Evolutionary conservation across 2,113 vertebrate species (phyloP), one percentile per base, ranked within the genome.

Genomic region (Leucoraja erinaceus): DNA sequence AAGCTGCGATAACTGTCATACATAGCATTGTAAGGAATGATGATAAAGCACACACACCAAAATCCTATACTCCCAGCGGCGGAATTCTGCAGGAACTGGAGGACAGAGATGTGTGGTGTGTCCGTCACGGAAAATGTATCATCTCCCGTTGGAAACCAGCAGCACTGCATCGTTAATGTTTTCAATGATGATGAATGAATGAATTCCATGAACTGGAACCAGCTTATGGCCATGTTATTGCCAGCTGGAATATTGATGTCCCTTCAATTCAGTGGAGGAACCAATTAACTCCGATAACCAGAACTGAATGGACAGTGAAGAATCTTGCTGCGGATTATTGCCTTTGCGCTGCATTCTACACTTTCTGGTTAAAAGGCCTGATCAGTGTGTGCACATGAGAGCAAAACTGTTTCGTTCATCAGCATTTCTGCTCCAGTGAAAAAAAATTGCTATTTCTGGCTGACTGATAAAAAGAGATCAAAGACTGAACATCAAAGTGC

Each of bases 381-480:
- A 88, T 11, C 28, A 63, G 14, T 61, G n/a, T 28, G 5, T 8
- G 83, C 12, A 6, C 11, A 5, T 16, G 61, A 88, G 28, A 63
- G 12, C 28, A 63, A 88, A 88, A 88, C 83, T 88, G 5, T 18
- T 61, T 14, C 28, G 31, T 88, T 88, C 28, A 63, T 18, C 4
- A 63, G 59, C 20, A n/a, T 14, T 61, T 28, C 22, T 9, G 10
- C 61, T 88, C 16, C 83, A 88, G n/a, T 63, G 59, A 31, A 47
- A 47, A 63, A 63, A 63, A 14, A 63, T n/a, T 63, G 28, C 59
- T 33, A 16, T 28, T 61, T 88, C 83, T 88, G 59, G 83, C 28
- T 63, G 31, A 31, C 59, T 88, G 61, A 88, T 88, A 88, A 88
- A 88, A 88, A 63, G 4, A 63, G 59, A 88, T 88, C 83, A 88